Evolutionary conservation across 2,888 invertebrate genomes (phyloP).

Genomic region (Limnephilus auricula): DNA sequence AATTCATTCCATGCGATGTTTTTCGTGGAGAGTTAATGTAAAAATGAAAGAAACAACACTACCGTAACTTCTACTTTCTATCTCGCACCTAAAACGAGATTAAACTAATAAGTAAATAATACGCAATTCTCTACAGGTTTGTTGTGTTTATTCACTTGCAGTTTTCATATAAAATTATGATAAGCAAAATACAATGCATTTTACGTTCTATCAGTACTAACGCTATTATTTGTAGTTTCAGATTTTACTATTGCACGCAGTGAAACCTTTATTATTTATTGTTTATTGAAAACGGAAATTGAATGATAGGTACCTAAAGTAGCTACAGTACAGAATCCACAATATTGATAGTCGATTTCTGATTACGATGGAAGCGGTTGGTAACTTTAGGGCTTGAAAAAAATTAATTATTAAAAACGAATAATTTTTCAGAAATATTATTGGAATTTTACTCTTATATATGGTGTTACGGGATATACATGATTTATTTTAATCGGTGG

Average conservation of each 20-base stretch:
- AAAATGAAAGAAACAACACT: background rate
- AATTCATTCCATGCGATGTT: background rate
- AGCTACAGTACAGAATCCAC: background rate
- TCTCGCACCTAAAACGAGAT: background rate
- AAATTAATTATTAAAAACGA: background rate
- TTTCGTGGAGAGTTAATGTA: background rate
- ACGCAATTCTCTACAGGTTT: background rate
- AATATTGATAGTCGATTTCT: background rate
- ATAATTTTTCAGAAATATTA: too few relatives aligned
- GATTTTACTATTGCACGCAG: too few relatives aligned
- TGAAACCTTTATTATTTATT: background rate
- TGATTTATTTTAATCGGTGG: too few relatives aligned
- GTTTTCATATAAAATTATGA: background rate
- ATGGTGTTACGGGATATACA: too few relatives aligned
- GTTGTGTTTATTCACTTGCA: background rate
- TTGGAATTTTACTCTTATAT: too few relatives aligned
- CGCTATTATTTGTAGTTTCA: background rate
- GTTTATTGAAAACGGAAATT: background rate
- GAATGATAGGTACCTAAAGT: background rate
- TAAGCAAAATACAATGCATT: background rate
- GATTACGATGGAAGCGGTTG: too few relatives aligned
- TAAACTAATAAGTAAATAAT: background rate
- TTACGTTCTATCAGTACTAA: background rate
- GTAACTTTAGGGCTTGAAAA: background rate
- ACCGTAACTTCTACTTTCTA: background rate